Base-by-base conservation (phyloP, 2,797 vertebrate genomes). In the Spea hammondii region DNA sequence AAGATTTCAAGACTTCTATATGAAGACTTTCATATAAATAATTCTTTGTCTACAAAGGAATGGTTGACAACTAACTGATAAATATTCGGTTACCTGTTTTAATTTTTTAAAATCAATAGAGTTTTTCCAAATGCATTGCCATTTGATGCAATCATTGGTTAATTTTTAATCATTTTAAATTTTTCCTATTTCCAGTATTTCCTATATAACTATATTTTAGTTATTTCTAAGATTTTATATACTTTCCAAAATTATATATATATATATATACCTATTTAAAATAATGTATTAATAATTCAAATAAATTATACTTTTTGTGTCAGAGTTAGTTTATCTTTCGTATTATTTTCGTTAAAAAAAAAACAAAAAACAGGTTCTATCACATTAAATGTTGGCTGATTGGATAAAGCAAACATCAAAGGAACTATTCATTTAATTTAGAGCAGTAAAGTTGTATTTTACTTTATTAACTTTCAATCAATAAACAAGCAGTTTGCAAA, bases 401-500 rank as follows among this genome's bases (percentile, higher is more conserved):
- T 92, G 90, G 91, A 93, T 93, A 92, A 90, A 92, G 90, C 88
- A 86, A 91, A 95, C 94, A 95, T 96, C 95, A 97, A 97, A 97
- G 93, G 90, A 90, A 89, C 89, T 87, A 89, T 88, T 93, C 93
- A 93, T 93, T 94, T 92, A 90, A 92, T 93, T 93, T 91, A 89
- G 93, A 89, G 90, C 87, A 60, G 80, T 92, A 92, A 93, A 95
- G 91, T 92, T 93, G 89, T 92, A 91, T 90, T 91, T 91, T 90
- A 91, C 94, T 95, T 97, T 96, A 97, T 96, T 97, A 97, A 95
- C 94, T 94, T 94, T 92, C 88, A 91, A 97, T 99, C 96, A 96
- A 98, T 98, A 98, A 98, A 97, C 96, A 97, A 93, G 95, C 94
- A 94, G 95, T 93, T 92, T 90, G 90, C 92, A 93, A 90, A 94